Evolutionary conservation across 2,888 invertebrate species (phyloP).

Genomic region (Pegoplata infirma): DNA sequence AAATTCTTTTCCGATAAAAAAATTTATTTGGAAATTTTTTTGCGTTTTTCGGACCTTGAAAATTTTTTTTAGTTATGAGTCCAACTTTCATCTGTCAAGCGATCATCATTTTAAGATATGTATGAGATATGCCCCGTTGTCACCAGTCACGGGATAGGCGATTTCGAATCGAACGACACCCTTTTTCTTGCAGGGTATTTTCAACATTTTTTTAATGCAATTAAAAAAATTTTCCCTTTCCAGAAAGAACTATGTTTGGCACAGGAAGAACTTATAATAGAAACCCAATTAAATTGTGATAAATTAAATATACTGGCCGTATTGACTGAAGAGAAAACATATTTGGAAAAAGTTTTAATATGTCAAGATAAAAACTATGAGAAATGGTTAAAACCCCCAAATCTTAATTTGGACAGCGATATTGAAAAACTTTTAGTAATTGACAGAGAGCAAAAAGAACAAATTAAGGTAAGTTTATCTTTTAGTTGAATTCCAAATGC

Average conservation of each 20-base stretch:
- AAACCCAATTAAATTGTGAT: constrained; percentile 80
- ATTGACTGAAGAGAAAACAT: constrained; percentile 80
- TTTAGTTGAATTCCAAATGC: not conserved
- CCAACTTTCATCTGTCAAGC: too few species aligned
- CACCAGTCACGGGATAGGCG: too few species aligned
- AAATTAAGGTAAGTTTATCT: constrained; percentile 78
- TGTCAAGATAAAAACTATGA: constrained; percentile 74
- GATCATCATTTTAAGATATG: too few species aligned
- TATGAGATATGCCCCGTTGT: too few species aligned
- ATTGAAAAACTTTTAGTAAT: constrained; percentile 72
- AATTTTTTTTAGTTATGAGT: too few species aligned
- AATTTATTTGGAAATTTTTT: too few species aligned
- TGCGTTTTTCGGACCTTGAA: too few species aligned
- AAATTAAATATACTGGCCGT: constrained; percentile 80
- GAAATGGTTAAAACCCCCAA: constrained; percentile 69
- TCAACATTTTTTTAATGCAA: too few species aligned
- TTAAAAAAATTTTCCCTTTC: too few species aligned
- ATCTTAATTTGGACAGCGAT: constrained; percentile 69
- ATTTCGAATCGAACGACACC: too few species aligned
- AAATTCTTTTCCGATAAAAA: too few species aligned
- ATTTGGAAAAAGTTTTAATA: constrained; percentile 77
- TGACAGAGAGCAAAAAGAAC: constrained; percentile 78
- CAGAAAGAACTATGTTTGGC: constrained; percentile 66
- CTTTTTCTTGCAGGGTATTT: too few species aligned
- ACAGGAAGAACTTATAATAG: constrained; percentile 77